Evolutionary conservation across 2,888 invertebrate species (phyloP).

Genomic region (Formica aserva): DNA sequence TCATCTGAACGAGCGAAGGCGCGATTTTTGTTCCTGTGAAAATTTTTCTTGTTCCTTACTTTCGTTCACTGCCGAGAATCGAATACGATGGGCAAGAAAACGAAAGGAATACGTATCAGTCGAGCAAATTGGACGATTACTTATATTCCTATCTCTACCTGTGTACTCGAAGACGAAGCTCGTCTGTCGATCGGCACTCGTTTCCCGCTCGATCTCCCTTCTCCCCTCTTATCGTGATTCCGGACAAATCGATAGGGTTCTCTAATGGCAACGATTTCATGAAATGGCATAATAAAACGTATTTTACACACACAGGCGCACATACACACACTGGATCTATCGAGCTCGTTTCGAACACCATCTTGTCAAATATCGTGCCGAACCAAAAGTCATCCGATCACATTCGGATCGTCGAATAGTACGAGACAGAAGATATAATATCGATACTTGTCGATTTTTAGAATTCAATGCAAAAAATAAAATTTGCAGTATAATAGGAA

Average conservation of each 20-base stretch:
- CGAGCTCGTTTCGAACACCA: slow-evolving; percentile 55
- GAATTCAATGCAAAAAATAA: not conserved
- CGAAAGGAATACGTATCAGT: slow-evolving; percentile 66
- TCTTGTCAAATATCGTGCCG: slow-evolving; percentile 54
- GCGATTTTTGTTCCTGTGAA: slow-evolving; percentile 15
- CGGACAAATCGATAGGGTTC: slow-evolving; percentile 73
- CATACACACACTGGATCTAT: slow-evolving; percentile 50
- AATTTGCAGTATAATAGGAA: slow-evolving; percentile 1
- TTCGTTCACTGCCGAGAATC: slow-evolving; percentile 18
- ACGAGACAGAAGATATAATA: slow-evolving; percentile 10
- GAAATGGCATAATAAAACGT: slow-evolving; percentile 77
- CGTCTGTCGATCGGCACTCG: slow-evolving; percentile 20
- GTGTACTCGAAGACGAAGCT: slow-evolving; percentile 33
- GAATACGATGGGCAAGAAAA: slow-evolving; percentile 24
- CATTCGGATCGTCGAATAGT: slow-evolving; percentile 38
- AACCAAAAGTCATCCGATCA: slow-evolving; percentile 41
- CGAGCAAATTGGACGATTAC: slow-evolving; percentile 80
- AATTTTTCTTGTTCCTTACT: slow-evolving; percentile 12
- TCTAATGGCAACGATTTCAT: slow-evolving; percentile 75
- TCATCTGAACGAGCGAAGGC: slow-evolving; percentile 4
- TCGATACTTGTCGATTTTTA: slow-evolving; percentile 10
- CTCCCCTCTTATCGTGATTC: slow-evolving; percentile 48
- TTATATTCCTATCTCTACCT: slow-evolving; percentile 74
- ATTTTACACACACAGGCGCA: slow-evolving; percentile 46
- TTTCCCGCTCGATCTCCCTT: not conserved